Evolutionary conservation across 1,140 invertebrate genomes (phyloP).

Genomic region (Procambarus clarkii): DNA sequence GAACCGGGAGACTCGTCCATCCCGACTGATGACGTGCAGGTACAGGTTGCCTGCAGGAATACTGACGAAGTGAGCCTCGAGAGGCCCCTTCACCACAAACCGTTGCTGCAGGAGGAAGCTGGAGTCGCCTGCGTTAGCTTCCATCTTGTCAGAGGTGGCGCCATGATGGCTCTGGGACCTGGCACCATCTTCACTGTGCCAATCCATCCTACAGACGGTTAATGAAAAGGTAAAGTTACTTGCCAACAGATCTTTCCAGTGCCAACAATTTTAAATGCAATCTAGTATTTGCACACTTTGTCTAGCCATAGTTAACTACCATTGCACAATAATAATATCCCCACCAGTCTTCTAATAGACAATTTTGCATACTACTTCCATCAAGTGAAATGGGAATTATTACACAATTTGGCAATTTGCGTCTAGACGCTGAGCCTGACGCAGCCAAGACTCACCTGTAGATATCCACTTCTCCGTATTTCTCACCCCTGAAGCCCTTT

Average conservation of each 20-base stretch:
- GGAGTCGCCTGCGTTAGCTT: not conserved
- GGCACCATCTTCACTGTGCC: not conserved
- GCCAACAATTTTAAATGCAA: too few relatives aligned
- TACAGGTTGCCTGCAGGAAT: not conserved
- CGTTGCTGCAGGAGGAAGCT: not conserved
- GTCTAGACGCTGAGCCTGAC: too few relatives aligned
- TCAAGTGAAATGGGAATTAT: too few relatives aligned
- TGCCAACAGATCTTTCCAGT: too few relatives aligned
- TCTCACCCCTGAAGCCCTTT: not conserved
- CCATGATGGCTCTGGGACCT: not conserved
- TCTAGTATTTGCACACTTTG: too few relatives aligned
- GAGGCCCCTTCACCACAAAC: not conserved
- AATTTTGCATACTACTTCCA: not conserved
- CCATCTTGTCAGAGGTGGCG: not conserved
- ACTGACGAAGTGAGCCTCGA: not conserved
- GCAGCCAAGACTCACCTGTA: not conserved
- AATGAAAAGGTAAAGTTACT: too few relatives aligned
- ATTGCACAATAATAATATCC: too few relatives aligned
- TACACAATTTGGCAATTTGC: too few relatives aligned
- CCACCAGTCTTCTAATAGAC: not conserved
- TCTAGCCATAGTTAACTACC: too few relatives aligned
- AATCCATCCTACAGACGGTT: not conserved
- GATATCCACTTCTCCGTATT: not conserved
- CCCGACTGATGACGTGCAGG: not conserved
- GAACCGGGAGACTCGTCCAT: not conserved